Evolutionary conservation across 2,113 vertebrate species (phyloP).

Genomic region (Phyllostomus hastatus): DNA sequence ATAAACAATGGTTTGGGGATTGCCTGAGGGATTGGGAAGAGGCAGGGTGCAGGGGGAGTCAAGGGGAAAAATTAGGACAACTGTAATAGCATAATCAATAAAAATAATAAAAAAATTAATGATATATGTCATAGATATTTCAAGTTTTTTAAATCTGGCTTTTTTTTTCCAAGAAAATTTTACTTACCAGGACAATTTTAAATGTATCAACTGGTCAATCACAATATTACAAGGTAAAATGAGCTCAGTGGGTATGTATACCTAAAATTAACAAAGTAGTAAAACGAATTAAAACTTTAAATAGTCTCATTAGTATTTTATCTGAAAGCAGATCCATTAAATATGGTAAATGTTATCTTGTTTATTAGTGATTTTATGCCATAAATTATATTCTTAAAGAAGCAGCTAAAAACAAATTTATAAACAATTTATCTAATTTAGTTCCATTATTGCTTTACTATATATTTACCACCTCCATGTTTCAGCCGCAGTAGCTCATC

Average conservation of each 20-base stretch:
- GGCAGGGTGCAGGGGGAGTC: too few species aligned
- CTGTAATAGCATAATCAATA: too few species aligned
- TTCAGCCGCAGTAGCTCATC: not conserved
- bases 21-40: too few species aligned
- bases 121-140: not conserved
- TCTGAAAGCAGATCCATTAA: not conserved
- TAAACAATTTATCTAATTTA: not conserved
- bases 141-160: not conserved
- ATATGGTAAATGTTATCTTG: not conserved
- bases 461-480: too few species aligned
- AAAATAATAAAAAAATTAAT: too few species aligned
- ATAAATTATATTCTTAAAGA: not conserved
- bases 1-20: too few species aligned
- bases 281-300: slow-evolving; percentile 4
- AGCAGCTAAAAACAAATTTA: not conserved
- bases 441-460: not conserved
- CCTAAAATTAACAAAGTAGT: slow-evolving; percentile 32
- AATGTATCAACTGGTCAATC: not conserved
- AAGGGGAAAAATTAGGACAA: too few species aligned
- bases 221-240: not conserved
- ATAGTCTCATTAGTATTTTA: not conserved
- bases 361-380: not conserved
- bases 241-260: not conserved
- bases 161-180: not conserved
- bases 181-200: not conserved